phyloP scores from a whole-genome alignment of 2,888 invertebrate species.

The Campopleginae sp. region DNA sequence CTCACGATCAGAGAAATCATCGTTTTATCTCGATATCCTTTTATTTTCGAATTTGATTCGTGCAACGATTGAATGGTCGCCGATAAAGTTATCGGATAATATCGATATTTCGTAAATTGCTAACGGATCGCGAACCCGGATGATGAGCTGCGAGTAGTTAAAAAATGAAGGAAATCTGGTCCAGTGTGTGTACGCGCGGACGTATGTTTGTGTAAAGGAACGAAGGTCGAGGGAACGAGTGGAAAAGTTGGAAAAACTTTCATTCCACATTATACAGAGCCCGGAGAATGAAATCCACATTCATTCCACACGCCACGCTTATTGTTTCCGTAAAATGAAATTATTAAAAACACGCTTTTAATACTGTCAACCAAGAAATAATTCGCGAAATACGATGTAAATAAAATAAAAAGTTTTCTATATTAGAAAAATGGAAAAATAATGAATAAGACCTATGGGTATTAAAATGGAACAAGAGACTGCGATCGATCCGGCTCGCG shows the following conservation, averaged over 20 bases:
- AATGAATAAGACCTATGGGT: neutral
- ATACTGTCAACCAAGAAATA: conserved; percentile 48
- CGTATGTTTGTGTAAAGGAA: neutral
- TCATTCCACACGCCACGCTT: neutral
- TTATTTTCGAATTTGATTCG: too few relatives aligned
- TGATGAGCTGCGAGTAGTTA: neutral
- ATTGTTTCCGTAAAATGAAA: conserved; percentile 30
- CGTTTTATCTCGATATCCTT: too few relatives aligned
- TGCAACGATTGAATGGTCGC: too few relatives aligned
- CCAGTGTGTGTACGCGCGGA: neutral
- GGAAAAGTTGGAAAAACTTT: conserved; percentile 32
- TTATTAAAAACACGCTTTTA: conserved; percentile 37
- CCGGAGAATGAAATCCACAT: conserved; percentile 17
- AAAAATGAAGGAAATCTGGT: neutral
- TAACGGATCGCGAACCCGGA: too few relatives aligned
- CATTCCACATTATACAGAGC: conserved; percentile 17
- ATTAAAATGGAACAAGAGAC: neutral
- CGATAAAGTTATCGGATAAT: too few relatives aligned
- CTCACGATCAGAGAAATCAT: too few relatives aligned
- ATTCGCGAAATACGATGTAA: conserved; percentile 55
- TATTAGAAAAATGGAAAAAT: neutral
- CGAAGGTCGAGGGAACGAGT: neutral
- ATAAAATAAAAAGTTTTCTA: neutral
- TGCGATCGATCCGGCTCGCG: neutral
- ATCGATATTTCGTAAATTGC: too few relatives aligned